Percentiles rank a stretch among this genome's conserved stretches.
Evolutionary conservation across 2,113 vertebrate genomes (phyloP).

Genomic region (Candoia aspera): DNA sequence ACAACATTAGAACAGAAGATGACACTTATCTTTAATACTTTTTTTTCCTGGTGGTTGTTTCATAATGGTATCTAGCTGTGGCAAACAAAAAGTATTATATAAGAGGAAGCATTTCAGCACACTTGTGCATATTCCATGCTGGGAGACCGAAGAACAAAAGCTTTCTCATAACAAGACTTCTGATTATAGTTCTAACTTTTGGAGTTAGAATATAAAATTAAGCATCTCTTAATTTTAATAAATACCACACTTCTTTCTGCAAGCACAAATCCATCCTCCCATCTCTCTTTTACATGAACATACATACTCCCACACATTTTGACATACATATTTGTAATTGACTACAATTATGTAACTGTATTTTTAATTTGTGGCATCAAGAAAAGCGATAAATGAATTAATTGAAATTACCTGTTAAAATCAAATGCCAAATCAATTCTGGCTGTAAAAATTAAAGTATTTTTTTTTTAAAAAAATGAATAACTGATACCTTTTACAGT

Average conservation of each 20-base stretch:
- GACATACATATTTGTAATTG: not conserved
- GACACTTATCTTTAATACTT: not conserved
- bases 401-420: not conserved
- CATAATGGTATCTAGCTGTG: not conserved
- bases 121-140: not conserved
- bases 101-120: not conserved
- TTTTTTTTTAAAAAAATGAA: rapidly evolving
- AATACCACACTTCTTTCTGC: not conserved
- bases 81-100: not conserved
- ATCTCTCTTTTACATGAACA: not conserved
- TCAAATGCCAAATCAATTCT: not conserved
- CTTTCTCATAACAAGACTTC: not conserved
- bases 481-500: constrained; percentile 87
- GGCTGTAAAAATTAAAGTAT: not conserved
- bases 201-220: not conserved
- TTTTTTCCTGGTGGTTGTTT: not conserved
- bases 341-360: not conserved
- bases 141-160: not conserved
- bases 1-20: not conserved
- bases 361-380: not conserved
- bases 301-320: not conserved
- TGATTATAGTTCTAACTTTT: not conserved
- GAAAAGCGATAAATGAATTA: not conserved
- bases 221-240: not conserved
- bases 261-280: not conserved